These are phyloP conservation scores for Caradrina kadenii DNA, from an alignment of 2,888 invertebrate genomes.

Conservation along the genomic window DNA sequence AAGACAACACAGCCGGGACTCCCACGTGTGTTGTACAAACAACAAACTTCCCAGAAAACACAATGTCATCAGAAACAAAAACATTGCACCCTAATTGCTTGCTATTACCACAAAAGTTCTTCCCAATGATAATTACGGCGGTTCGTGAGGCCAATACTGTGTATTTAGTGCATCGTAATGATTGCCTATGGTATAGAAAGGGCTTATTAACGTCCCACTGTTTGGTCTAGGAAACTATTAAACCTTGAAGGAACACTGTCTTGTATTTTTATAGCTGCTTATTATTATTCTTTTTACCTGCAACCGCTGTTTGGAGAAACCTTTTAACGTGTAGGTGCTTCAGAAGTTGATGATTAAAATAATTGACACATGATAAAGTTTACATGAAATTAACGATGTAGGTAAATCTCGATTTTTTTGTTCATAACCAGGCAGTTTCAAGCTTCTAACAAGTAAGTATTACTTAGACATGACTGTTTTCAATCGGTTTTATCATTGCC, in stretches of 20 bases:
- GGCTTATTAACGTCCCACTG: conserved; percentile 47
- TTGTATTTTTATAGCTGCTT: conserved; percentile 21
- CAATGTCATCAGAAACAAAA: conserved; percentile 85
- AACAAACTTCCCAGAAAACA: conserved; percentile 83
- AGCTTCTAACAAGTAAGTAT: background rate
- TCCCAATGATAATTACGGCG: conserved; percentile 73
- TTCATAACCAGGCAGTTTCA: background rate
- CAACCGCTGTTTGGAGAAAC: background rate
- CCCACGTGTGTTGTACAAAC: conserved; percentile 85
- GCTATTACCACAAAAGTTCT: conserved; percentile 75
- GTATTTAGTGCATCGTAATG: conserved; percentile 63
- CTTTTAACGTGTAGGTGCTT: background rate
- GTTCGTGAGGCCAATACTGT: conserved; percentile 61
- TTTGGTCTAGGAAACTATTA: conserved; percentile 44
- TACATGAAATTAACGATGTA: background rate
- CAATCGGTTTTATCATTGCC: conserved; percentile 5
- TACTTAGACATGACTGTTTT: conserved; percentile 25
- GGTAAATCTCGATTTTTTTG: background rate
- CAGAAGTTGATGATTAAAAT: background rate
- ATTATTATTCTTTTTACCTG: conserved; percentile 21
- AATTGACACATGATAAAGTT: background rate
- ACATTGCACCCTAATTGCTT: conserved; percentile 82
- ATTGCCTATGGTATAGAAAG: conserved; percentile 45
- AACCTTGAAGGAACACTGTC: conserved; percentile 21
- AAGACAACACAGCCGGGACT: conserved; percentile 72